Evolutionary conservation across 2,888 invertebrate species (phyloP), one percentile per base, ranked within the genome.

Genomic region (Apomyelois bistriatella): DNA sequence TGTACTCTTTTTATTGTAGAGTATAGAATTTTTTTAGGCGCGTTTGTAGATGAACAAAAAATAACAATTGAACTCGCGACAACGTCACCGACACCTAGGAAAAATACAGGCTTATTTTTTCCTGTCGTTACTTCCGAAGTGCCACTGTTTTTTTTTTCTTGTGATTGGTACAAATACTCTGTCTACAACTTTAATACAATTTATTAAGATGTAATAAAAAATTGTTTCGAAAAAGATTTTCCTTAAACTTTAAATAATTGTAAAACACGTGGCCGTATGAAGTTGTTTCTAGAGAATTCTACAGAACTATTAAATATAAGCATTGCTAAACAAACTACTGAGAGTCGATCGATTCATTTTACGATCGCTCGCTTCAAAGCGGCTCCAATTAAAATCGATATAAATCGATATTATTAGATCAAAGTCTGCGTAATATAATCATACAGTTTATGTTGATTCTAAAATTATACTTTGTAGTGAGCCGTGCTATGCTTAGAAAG

Each of bases 401-500:
- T 75, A 74, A 57, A 57, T 60, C 61, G 61, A 62, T 78, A 80
- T 74, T 74, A 74, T 72, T 70, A 77, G 79, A 80, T 82, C 80
- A 81, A 82, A 80, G 65, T 62, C 59, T 58, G 48, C 15, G 30
- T 35, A 40, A 32, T 51, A 51, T 49, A 49, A 49, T 49, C 49
- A 38, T 38, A 38, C 13, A 10, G 38, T 55, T 54, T 55, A 59
- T 54, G 54, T 49, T 42, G 54, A 43, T 56, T 62, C 53, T 53
- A 53, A 59, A 46, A 32, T 32, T 58, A 56, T 55, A 53, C 52
- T 57, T 52, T 57, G 56, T 57, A 59, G 52, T 40, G 32, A 32
- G 35, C 41, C 55, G 53, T 54, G 56, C 22, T 22, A 5, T 40
- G 15, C 32, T 32, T 46, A n/a, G 32, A 16, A 46, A 46, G 10